phyloP scores from a whole-genome alignment of 2,113 vertebrate genomes.

The Melanocharis versteri region DNA sequence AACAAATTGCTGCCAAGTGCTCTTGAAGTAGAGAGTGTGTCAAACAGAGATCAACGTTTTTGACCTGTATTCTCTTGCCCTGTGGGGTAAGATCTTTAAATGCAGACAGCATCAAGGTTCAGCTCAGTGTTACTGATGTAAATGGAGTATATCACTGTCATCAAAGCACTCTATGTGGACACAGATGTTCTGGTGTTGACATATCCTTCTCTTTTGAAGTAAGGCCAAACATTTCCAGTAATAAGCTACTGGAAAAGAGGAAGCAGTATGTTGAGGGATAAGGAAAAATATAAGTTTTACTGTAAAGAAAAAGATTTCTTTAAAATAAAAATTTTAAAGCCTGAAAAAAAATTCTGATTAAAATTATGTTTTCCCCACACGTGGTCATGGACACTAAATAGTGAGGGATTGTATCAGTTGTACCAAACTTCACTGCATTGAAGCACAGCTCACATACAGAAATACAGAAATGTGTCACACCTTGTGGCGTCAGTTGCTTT shows the following conservation, averaged over 20 bases:
- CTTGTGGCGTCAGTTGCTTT: neutral
- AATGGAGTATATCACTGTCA: conserved; percentile 54
- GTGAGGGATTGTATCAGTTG: neutral
- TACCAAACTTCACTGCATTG: neutral
- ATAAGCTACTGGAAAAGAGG: conserved; percentile 16
- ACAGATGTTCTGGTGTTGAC: conserved; percentile 57
- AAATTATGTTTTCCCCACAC: neutral
- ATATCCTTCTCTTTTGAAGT: conserved; percentile 48
- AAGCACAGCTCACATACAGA: neutral
- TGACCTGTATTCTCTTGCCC: conserved; percentile 55
- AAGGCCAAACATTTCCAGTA: conserved; percentile 39
- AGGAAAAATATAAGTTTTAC: neutral
- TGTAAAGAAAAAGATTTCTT: neutral
- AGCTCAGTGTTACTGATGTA: conserved; percentile 46
- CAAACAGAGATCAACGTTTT: conserved; percentile 47
- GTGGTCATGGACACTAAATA: neutral
- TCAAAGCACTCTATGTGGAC: conserved; percentile 34
- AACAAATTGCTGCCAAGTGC: conserved; percentile 53
- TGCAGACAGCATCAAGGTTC: conserved; percentile 52
- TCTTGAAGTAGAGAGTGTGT: conserved; percentile 46
- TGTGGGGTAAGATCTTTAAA: conserved; percentile 60
- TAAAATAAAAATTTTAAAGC: neutral
- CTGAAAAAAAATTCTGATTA: neutral
- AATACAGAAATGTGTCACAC: neutral
- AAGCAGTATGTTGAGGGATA: neutral